Percentiles rank a stretch among this genome's conserved stretches.
These are phyloP conservation scores for Dascillus cervinus DNA, from an alignment of 2,888 invertebrate species.

Conservation along the genomic window DNA sequence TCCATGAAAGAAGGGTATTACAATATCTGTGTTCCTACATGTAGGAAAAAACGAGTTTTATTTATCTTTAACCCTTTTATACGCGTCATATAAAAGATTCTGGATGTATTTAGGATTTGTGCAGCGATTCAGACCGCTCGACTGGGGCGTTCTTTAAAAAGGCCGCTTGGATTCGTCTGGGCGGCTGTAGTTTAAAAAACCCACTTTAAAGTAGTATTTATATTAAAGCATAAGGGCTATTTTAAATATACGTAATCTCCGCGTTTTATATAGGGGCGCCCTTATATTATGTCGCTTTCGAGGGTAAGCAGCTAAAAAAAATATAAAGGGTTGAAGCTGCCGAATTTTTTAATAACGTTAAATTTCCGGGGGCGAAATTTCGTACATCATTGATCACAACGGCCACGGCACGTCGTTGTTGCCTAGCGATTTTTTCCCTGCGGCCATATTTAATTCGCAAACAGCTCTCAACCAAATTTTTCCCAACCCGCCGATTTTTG, in stretches of 20 bases:
- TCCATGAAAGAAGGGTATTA: conserved; percentile 17
- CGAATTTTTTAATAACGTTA: conserved; percentile 21
- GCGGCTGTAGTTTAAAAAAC: conserved; percentile 13
- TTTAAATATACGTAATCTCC: conserved; percentile 26
- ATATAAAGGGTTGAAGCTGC: conserved; percentile 16
- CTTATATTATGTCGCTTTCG: conserved; percentile 17
- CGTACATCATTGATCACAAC: conserved; percentile 10
- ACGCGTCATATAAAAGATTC: conserved; percentile 18
- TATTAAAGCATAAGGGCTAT: conserved; percentile 23
- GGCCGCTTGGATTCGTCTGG: conserved; percentile 4
- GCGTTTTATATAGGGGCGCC: conserved; percentile 20
- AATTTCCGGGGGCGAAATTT: conserved; percentile 20
- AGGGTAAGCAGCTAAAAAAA: conserved; percentile 8
- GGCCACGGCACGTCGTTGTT: no score
- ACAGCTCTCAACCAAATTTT: no score
- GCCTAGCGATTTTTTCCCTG: no score
- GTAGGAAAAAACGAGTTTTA: conserved; percentile 18
- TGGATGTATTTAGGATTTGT: conserved; percentile 19
- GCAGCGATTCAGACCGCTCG: conserved; percentile 7
- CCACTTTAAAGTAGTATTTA: conserved; percentile 25
- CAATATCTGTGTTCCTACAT: conserved; percentile 7
- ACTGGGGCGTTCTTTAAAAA: conserved; percentile 1
- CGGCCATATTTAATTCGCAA: no score
- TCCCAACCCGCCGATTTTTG: no score
- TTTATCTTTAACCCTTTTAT: conserved; percentile 21